Conservation (phyloP, 2,113 vertebrate genomes). For the Circaetus cinerascens region DNA sequence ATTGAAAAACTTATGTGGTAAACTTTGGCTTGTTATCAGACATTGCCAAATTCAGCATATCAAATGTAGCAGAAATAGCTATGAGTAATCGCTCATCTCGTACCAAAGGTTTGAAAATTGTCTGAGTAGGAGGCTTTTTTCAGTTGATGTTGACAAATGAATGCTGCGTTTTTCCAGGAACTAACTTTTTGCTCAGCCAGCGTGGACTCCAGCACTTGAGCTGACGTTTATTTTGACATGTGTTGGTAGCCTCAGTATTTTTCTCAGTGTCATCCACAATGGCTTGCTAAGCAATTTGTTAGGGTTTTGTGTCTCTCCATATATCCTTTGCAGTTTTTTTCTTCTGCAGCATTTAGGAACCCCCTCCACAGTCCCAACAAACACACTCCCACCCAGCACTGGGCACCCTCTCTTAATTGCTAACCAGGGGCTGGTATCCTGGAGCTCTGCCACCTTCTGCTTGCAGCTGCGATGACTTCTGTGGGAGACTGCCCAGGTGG, state of each 20-base stretch:
- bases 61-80: background rate
- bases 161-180: background rate
- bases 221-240: background rate
- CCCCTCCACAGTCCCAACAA: background rate
- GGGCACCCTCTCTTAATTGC: background rate
- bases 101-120: background rate
- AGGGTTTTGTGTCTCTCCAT: background rate
- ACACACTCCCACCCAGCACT: background rate
- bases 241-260: background rate
- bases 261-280: background rate
- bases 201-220: background rate
- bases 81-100: background rate
- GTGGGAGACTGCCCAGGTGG: background rate
- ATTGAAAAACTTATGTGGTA: accelerated
- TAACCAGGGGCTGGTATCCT: background rate
- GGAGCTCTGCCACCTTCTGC: background rate
- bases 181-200: background rate
- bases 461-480: background rate
- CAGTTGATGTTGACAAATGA: background rate
- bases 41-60: background rate
- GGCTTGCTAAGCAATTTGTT: background rate
- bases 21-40: background rate
- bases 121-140: background rate
- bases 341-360: background rate
- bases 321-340: background rate